Base-by-base conservation (phyloP, 1,140 invertebrate species). In the Campoletis sonorensis region DNA sequence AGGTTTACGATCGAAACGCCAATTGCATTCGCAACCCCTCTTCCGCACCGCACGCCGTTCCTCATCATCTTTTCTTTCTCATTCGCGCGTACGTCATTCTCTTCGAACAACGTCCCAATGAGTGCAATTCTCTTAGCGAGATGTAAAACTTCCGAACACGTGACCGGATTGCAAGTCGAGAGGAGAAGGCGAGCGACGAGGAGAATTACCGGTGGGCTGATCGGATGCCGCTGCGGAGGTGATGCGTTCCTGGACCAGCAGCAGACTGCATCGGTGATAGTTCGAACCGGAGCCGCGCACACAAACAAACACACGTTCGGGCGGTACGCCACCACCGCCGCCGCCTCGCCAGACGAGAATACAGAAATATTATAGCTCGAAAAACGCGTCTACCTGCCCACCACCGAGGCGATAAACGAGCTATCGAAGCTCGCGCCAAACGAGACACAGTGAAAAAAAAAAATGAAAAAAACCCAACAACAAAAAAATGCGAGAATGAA, bases 121-220 rank as follows among this genome's bases (percentile, higher is more conserved):
- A 21, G 26, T 54, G 72, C 72, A 49, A 49, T 54, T 77, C 73
- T 77, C 73, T 37, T 54, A 15, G 79, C 68, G 61, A 83, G 81
- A 83, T 85, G 85, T 85, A 82, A 73, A 83, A 80, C 77, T 85
- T 77, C 70, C 84, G 51, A 72, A 82, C 84, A 79, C 81, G 85
- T 86, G 85, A 86, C 84, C 81, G 80, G n/a, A n/a, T 54, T 54
- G 51, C 51, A 8, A 54, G 51, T 18, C 16, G n/a, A n/a, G 51
- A 79, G 80, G 81, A 85, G 83, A 86, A 49, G 26, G 49, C 21
- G 26, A 75, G 5, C 10, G 16, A 54, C 13, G 51, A 18, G 45
- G 72, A 75, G 72, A 75, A 58, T 75, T 75, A 75, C 45, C 23
- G 72, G 33, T 23, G 72, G 72, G 23, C 26, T 75, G 45, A 40